Evolutionary conservation across 2,113 vertebrate genomes (phyloP), one percentile per base, ranked within the genome.

Genomic region (Salvator merianae): DNA sequence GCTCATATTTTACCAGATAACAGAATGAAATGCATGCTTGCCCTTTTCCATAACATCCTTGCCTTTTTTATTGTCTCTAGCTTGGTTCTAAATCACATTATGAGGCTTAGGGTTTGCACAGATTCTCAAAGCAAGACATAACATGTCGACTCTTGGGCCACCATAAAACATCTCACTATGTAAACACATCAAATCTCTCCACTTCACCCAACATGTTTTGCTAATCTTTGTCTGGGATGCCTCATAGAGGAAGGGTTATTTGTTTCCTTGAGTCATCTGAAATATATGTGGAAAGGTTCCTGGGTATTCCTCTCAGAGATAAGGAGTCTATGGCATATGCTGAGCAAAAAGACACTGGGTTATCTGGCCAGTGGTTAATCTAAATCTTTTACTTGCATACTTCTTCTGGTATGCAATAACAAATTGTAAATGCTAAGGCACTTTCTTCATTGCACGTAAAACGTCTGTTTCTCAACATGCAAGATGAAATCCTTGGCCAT

Each of bases 361-460:
- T 94, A 93, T 92, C 90, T 91, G 86, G 50, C 5, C 72, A 91
- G 70, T 30, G 47, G 70, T 84, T 92, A 78, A 69, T 88, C 81
- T 82, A 62, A 73, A 62, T 82, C 88, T 89, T 81, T 24, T 84
- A 86, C 87, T 88, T 85, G 88, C 87, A 74, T 40, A 55, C 79
- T 65, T 91, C 40, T 36, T 85, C 75, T 89, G 88, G 82, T 89
- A 93, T 89, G 89, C 93, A 92, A 77, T 78, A 90, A 89, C 84
- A 90, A 93, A 89, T 79, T 93, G 90, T 89, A 93, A 93, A 92
- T 92, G 84, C 88, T 86, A 79, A 84, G 84, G 86, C 18, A 7
- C 50, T 83, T 91, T 86, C 73, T 40, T 80, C 68, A 8, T 68
- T 83, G 53, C 73, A 79, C 55, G n/a, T 86, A 71, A 12, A 81